Evolutionary conservation across 2,797 vertebrate genomes (phyloP).

Genomic region (Darevskia mixta): DNA sequence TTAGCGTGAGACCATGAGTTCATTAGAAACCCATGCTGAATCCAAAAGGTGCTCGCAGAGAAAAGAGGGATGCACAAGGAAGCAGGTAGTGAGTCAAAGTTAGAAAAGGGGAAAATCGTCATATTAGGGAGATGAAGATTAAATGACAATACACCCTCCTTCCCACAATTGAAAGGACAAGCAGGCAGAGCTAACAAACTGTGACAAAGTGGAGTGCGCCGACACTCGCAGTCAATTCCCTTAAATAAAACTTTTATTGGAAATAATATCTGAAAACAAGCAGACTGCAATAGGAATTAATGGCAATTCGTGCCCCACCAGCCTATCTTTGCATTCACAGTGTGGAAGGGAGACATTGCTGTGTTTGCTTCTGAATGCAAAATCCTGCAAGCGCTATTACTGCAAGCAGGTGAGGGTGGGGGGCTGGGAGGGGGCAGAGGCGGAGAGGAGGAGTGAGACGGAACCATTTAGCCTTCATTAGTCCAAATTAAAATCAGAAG

Average conservation of each 20-base stretch:
- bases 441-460: conserved; percentile 42
- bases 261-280: conserved; percentile 69
- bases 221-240: conserved; percentile 69
- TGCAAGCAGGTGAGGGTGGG: conserved; percentile 17
- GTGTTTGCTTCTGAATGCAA: background rate
- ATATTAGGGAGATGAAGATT: conserved; percentile 33
- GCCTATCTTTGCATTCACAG: background rate
- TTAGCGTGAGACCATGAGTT: conserved; percentile 21
- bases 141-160: conserved; percentile 40
- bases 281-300: conserved; percentile 50
- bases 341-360: background rate
- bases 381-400: background rate
- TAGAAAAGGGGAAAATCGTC: conserved; percentile 10
- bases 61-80: background rate
- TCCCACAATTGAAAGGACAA: conserved; percentile 41
- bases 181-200: conserved; percentile 64
- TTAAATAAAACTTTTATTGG: conserved; percentile 72
- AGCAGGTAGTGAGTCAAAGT: conserved; percentile 10
- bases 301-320: background rate
- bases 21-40: conserved; percentile 13
- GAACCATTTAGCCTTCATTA: conserved; percentile 79
- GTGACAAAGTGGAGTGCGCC: conserved; percentile 66
- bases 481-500: conserved; percentile 80
- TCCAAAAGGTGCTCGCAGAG: background rate
- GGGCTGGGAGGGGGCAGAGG: background rate